A percentile compares a stretch with the other conserved stretches of the same genome.
Conservation (phyloP, 64 coral and sea anemone species). For the Pachyseris speciosa region DNA sequence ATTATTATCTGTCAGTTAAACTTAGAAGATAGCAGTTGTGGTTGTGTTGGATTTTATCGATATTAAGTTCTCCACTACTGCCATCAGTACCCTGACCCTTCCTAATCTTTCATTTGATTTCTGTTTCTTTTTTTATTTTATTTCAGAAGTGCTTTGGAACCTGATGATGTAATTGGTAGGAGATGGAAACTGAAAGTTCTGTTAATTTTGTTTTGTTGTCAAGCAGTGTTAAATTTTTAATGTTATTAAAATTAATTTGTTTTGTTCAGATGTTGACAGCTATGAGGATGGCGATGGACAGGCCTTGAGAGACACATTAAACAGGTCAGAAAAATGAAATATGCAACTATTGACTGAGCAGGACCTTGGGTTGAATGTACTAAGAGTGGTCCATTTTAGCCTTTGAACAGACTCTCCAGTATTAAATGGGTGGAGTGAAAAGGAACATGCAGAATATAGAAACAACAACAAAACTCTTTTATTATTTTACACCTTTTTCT, state of each 20-base stretch:
- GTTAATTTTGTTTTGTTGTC: neutral
- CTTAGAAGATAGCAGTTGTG: too few species aligned
- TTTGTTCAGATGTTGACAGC: conserved; percentile 93
- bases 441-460: too few species aligned
- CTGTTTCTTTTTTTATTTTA: neutral
- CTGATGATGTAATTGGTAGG: conserved; percentile 92
- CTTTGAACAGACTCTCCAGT: too few species aligned
- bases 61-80: neutral
- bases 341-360: neutral
- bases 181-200: neutral
- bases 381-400: too few species aligned
- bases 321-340: conserved; percentile 72
- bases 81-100: neutral
- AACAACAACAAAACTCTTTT: too few species aligned
- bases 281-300: conserved; percentile 99
- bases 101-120: neutral
- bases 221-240: too few species aligned
- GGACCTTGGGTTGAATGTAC: neutral
- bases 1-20: too few species aligned
- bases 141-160: conserved; percentile 82
- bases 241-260: neutral
- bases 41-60: neutral
- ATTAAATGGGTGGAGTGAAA: too few species aligned
- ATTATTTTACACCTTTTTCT: too few species aligned
- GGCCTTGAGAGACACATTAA: conserved; percentile 87